These are phyloP conservation scores for Xestia rhomboidea DNA, from an alignment of 2,888 invertebrate species.

Conservation along the genomic window DNA sequence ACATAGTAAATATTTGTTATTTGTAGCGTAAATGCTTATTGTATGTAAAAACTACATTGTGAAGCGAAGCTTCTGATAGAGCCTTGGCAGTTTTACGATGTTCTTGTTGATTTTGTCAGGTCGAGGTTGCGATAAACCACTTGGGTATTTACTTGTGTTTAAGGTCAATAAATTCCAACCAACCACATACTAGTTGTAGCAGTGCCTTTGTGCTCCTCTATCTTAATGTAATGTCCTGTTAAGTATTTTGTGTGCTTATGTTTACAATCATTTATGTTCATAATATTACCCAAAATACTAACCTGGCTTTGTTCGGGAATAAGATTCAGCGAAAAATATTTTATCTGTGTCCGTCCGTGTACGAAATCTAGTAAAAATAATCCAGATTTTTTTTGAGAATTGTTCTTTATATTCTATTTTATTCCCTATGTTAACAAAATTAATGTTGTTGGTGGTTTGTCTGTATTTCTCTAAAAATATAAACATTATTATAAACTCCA, in stretches of 20 bases:
- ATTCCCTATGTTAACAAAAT: neutral
- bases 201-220: too few relatives aligned
- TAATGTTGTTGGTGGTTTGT: neutral
- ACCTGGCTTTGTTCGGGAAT: neutral
- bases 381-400: too few relatives aligned
- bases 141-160: neutral
- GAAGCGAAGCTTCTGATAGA: neutral
- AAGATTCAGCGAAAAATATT: neutral
- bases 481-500: neutral
- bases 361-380: too few relatives aligned
- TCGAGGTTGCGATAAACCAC: neutral
- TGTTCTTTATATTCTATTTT: neutral
- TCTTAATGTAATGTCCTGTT: too few relatives aligned
- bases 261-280: too few relatives aligned
- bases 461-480: neutral
- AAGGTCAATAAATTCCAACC: neutral
- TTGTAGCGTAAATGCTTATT: neutral
- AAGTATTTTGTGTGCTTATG: too few relatives aligned
- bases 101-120: slow-evolving; percentile 4
- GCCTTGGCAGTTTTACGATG: neutral
- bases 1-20: neutral
- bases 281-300: neutral
- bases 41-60: neutral
- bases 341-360: too few relatives aligned
- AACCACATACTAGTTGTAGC: neutral